These are phyloP conservation scores for Lepisosteus osseus DNA, from an alignment of 2,113 vertebrate genomes.

Conservation along the genomic window DNA sequence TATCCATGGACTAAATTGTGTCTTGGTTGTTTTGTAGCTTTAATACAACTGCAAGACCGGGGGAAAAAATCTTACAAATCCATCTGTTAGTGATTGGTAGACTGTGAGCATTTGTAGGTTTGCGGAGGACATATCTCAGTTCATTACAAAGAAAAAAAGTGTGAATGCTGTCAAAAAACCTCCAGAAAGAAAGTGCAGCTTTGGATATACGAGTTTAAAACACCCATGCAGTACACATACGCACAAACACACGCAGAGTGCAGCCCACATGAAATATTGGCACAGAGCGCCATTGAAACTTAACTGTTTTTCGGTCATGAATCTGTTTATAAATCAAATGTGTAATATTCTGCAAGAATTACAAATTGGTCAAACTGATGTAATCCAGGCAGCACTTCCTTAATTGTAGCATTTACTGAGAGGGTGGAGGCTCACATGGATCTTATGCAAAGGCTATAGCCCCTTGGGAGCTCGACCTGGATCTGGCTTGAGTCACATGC, in stretches of 20 bases:
- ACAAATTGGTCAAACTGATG: conserved; percentile 48
- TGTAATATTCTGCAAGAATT: conserved; percentile 43
- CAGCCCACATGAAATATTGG: neutral
- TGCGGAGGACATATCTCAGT: too few species aligned
- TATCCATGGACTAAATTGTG: too few species aligned
- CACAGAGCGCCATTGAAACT: neutral
- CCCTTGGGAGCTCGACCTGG: conserved; percentile 32
- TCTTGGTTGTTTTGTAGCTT: too few species aligned
- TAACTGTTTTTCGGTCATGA: conserved; percentile 7
- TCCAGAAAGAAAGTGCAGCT: too few species aligned
- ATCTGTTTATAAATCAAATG: conserved; percentile 37
- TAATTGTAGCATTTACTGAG: conserved; percentile 57
- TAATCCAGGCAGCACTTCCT: conserved; percentile 55
- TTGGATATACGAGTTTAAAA: too few species aligned
- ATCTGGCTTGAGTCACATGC: conserved; percentile 50
- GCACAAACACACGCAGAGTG: neutral
- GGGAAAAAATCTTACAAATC: too few species aligned
- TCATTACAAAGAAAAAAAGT: too few species aligned
- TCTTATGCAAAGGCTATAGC: conserved; percentile 27
- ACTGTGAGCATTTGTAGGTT: too few species aligned
- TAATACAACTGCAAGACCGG: too few species aligned
- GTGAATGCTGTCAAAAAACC: too few species aligned
- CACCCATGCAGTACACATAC: neutral
- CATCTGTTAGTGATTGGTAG: too few species aligned
- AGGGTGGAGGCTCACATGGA: conserved; percentile 47